phyloP scores from a whole-genome alignment of 2,797 vertebrate genomes.

The Danio kyathit region DNA sequence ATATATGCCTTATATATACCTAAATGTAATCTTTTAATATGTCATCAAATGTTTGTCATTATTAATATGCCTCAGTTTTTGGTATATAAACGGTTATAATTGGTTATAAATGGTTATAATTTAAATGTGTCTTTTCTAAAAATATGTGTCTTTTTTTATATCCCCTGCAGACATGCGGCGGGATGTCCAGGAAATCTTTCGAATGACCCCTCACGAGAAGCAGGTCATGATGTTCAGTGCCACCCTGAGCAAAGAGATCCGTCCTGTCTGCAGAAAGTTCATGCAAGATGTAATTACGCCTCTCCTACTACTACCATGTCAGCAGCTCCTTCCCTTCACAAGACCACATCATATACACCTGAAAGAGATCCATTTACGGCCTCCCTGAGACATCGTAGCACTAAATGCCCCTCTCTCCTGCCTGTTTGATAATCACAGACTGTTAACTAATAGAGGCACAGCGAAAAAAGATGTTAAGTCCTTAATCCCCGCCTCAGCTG shows the following conservation, averaged over 20 bases:
- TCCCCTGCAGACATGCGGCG: conserved; percentile 81
- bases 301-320: conserved; percentile 65
- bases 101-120: too few species aligned
- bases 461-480: conserved; percentile 37
- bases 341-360: conserved; percentile 39
- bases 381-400: conserved; percentile 30
- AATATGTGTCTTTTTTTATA: neutral
- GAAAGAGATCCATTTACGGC: conserved; percentile 14
- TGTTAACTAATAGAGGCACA: conserved; percentile 36
- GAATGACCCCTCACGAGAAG: conserved; percentile 89
- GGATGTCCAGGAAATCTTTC: conserved; percentile 90
- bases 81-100: too few species aligned
- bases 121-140: too few species aligned
- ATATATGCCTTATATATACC: too few species aligned
- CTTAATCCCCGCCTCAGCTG: conserved; percentile 32
- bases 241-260: conserved; percentile 88
- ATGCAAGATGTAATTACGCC: conserved; percentile 89
- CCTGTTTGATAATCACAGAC: conserved; percentile 31
- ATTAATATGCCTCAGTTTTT: too few species aligned
- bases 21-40: too few species aligned
- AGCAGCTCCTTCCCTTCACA: conserved; percentile 52
- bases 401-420: conserved; percentile 23
- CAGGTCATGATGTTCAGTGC: conserved; percentile 92
- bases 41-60: too few species aligned
- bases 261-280: conserved; percentile 89